Conservation (phyloP, 2,888 invertebrate species). For the Ophioninae sp. region DNA sequence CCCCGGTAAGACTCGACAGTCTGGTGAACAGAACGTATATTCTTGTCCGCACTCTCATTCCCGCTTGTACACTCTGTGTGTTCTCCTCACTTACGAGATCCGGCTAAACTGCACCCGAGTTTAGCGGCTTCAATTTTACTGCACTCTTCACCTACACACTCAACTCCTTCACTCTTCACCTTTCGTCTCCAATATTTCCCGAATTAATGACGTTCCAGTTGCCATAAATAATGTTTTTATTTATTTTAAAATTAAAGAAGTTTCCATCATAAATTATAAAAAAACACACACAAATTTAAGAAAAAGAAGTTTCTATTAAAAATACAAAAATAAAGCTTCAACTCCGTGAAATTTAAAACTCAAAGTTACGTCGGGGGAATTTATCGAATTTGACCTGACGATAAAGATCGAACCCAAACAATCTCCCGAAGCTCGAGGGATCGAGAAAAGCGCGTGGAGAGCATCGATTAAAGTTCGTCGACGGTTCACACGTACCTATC, state of each 20-base stretch:
- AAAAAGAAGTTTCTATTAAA: too few relatives aligned
- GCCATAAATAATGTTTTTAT: too few relatives aligned
- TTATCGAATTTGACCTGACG: slow-evolving; percentile 43
- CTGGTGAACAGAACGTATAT: slow-evolving; percentile 56
- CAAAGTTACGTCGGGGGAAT: slow-evolving; percentile 27
- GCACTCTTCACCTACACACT: background rate
- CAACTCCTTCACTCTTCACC: background rate
- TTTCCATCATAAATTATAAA: too few relatives aligned
- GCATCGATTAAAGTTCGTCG: slow-evolving; percentile 49
- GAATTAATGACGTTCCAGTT: too few relatives aligned
- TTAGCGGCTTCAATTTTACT: background rate
- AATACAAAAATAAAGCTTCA: background rate
- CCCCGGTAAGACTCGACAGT: slow-evolving; percentile 50
- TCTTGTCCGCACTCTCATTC: slow-evolving; percentile 55
- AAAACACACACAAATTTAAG: too few relatives aligned
- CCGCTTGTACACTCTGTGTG: slow-evolving; percentile 32
- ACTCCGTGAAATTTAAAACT: background rate
- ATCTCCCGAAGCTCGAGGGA: slow-evolving; percentile 17
- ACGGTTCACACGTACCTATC: slow-evolving; percentile 17
- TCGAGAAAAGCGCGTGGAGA: slow-evolving; percentile 38
- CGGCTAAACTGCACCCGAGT: slow-evolving; percentile 24
- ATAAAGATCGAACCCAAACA: slow-evolving; percentile 45
- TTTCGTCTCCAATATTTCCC: background rate
- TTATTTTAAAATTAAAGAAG: too few relatives aligned
- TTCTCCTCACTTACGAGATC: slow-evolving; percentile 15